phyloP scores from a whole-genome alignment of 2,797 vertebrate species.

The Tachyglossus aculeatus region DNA sequence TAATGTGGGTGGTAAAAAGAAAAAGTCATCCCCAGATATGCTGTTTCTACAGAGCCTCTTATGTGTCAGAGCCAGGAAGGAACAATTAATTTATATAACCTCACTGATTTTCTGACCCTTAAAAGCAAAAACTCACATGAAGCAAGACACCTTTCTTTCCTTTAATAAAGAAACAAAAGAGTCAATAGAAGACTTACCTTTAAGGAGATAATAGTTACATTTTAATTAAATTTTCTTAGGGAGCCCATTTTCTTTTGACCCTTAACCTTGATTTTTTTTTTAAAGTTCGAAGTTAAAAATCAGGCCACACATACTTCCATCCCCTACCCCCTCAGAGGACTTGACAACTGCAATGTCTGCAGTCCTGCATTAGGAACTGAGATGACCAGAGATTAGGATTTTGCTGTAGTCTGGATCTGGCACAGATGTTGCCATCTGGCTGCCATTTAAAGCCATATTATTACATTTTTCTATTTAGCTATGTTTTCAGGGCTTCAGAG shows the following conservation, averaged over 20 bases:
- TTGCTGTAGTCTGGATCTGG: background rate
- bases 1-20: conserved; percentile 66
- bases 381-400: background rate
- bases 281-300: background rate
- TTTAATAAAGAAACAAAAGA: conserved; percentile 51
- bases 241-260: conserved; percentile 19
- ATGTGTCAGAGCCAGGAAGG: conserved; percentile 31
- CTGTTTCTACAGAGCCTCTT: conserved; percentile 58
- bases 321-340: background rate
- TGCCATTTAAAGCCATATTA: background rate
- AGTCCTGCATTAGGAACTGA: background rate
- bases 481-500: background rate
- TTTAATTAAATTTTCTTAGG: conserved; percentile 42
- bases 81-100: conserved; percentile 57
- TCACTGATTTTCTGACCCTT: conserved; percentile 2
- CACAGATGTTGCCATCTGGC: background rate
- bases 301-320: conserved; percentile 40
- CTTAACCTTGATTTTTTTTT: background rate
- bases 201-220: background rate
- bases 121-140: conserved; percentile 26
- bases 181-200: background rate
- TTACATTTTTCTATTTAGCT: conserved; percentile 7
- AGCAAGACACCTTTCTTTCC: conserved; percentile 28
- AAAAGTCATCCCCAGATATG: conserved; percentile 42
- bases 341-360: background rate